Evolutionary conservation across 2,113 vertebrate genomes (phyloP).

Genomic region (Accipiter cooperii): DNA sequence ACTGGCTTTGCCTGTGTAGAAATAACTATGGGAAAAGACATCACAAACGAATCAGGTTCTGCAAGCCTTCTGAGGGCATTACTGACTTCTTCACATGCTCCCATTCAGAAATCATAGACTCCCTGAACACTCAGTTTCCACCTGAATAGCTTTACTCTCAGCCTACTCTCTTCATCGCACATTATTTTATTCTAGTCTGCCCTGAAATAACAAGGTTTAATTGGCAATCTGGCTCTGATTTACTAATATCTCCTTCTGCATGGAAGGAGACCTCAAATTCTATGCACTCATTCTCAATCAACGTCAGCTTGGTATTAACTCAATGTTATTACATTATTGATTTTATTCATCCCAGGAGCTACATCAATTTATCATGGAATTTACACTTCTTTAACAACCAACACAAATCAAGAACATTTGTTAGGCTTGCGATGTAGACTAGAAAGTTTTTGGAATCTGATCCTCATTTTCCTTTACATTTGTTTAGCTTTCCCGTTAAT

Average conservation of each 20-base stretch:
- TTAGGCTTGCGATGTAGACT: not conserved
- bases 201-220: conserved; percentile 46
- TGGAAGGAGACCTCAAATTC: conserved; percentile 38
- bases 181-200: conserved; percentile 22
- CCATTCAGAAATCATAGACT: not conserved
- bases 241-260: conserved; percentile 35
- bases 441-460: conserved; percentile 16
- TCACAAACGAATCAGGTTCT: not conserved
- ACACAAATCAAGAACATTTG: conserved; percentile 49
- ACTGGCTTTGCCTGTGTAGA: not conserved
- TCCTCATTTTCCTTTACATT: conserved; percentile 24
- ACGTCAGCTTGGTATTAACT: conserved; percentile 28
- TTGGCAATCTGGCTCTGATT: conserved; percentile 22
- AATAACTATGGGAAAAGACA: not conserved
- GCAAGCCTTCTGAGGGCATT: not conserved
- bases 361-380: conserved; percentile 52
- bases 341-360: conserved; percentile 45
- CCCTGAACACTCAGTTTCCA: not conserved
- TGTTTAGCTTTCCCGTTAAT: conserved; percentile 53
- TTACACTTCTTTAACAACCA: conserved; percentile 45
- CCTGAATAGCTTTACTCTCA: not conserved
- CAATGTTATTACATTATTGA: conserved; percentile 42
- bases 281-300: conserved; percentile 47
- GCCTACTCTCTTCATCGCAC: not conserved
- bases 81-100: not conserved